Percentiles rank a stretch among this genome's conserved stretches.
These are phyloP conservation scores for Chironex yamaguchii DNA, from an alignment of 30 jellyfish, hydroid and myxozoan genomes.

Conservation along the genomic window DNA sequence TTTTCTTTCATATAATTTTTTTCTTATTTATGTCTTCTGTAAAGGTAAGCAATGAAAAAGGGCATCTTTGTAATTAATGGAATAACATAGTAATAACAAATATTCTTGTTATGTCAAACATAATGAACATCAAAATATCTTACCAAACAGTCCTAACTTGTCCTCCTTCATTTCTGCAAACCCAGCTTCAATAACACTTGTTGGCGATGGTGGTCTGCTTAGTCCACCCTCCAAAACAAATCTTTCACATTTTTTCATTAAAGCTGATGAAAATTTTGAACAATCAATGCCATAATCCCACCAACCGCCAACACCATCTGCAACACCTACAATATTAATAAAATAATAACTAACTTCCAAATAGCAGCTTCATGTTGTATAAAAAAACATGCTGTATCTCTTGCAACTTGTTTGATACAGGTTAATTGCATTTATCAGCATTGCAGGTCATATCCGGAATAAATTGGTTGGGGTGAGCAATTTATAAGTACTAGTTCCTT, in stretches of 20 bases:
- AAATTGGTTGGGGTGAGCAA: no score
- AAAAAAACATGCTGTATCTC: no score
- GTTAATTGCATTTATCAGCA: no score
- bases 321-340: no score
- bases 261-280: constrained; percentile 71
- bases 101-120: not conserved
- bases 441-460: no score
- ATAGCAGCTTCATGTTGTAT: no score
- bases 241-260: constrained; percentile 76
- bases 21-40: not conserved
- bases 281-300: constrained; percentile 86
- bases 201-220: constrained; percentile 66
- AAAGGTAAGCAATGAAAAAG: not conserved
- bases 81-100: no score
- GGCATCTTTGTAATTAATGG: no score
- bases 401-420: no score
- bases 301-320: constrained; percentile 96
- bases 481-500: no score
- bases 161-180: constrained; percentile 65
- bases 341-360: no score
- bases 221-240: constrained; percentile 79
- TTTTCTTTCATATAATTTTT: no score
- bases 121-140: constrained; percentile 6
- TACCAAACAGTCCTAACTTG: constrained; percentile 73
- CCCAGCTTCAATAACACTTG: constrained; percentile 54